Evolutionary conservation across 2,888 invertebrate genomes (phyloP).

Genomic region (Epirrhoe tristata): DNA sequence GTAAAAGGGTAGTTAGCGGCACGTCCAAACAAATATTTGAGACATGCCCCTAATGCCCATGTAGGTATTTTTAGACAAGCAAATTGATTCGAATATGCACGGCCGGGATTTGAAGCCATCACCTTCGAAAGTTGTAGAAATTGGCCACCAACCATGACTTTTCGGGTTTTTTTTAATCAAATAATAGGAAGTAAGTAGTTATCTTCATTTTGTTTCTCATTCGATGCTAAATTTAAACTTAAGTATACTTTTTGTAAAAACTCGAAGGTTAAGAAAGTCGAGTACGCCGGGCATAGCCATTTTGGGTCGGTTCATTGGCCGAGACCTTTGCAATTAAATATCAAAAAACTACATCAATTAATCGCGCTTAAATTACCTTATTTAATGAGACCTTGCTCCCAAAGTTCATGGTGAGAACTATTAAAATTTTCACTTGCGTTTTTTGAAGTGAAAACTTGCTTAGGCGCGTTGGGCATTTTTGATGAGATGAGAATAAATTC

Average conservation of each 20-base stretch:
- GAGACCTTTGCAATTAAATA: slow-evolving; percentile 32
- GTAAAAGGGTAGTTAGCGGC: too few species aligned
- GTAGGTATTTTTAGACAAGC: too few species aligned
- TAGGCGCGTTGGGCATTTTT: too few species aligned
- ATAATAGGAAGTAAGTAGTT: background rate
- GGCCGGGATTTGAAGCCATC: too few species aligned
- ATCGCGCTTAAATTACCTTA: slow-evolving; percentile 3
- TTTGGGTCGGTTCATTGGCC: slow-evolving; percentile 23
- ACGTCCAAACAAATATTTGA: too few species aligned
- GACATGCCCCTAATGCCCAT: too few species aligned
- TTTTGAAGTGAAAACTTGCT: background rate
- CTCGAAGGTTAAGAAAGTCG: slow-evolving; percentile 11
- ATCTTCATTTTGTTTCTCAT: background rate
- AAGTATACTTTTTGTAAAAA: background rate
- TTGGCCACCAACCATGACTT: background rate
- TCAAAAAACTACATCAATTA: slow-evolving; percentile 13
- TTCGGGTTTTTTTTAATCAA: too few species aligned
- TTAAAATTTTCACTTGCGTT: background rate
- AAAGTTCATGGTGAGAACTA: slow-evolving; percentile 6
- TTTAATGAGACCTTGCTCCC: slow-evolving; percentile 1
- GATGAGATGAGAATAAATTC: too few species aligned
- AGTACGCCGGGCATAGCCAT: background rate
- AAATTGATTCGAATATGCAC: too few species aligned
- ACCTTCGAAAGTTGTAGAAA: too few species aligned
- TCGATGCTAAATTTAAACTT: background rate